Conservation (phyloP, 2,113 vertebrate species). For the Ceuthmochares aereus region DNA sequence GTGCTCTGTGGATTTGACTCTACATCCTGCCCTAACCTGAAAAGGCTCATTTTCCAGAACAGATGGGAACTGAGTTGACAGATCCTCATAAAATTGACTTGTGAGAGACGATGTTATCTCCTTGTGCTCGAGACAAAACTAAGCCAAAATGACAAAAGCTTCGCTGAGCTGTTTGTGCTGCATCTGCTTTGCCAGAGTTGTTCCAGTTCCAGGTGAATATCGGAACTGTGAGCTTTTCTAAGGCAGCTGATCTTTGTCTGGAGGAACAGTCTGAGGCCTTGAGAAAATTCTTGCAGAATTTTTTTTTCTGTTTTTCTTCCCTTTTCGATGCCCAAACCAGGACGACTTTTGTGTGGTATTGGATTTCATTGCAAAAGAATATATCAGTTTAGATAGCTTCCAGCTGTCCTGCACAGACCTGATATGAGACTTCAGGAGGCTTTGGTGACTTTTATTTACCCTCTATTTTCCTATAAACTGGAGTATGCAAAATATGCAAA, state of each 20-base stretch:
- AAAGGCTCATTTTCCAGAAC: slow-evolving; percentile 27
- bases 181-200: background rate
- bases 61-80: slow-evolving; percentile 46
- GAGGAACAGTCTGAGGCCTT: background rate
- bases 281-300: background rate
- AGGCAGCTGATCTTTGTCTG: background rate
- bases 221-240: background rate
- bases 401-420: background rate
- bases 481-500: background rate
- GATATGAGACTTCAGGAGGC: fast-evolving
- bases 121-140: background rate
- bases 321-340: background rate
- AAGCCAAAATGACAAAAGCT: slow-evolving; percentile 39
- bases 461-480: background rate
- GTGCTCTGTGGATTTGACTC: background rate
- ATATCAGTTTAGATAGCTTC: background rate
- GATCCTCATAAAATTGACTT: slow-evolving; percentile 55
- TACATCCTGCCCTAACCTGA: background rate
- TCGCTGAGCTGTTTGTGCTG: background rate
- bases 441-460: background rate
- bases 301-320: background rate
- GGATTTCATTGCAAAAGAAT: background rate
- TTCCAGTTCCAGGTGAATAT: background rate
- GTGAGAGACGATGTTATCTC: slow-evolving; percentile 42
- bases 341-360: background rate